phyloP scores from a whole-genome alignment of 2,113 vertebrate species.

The Dicaeum eximium region DNA sequence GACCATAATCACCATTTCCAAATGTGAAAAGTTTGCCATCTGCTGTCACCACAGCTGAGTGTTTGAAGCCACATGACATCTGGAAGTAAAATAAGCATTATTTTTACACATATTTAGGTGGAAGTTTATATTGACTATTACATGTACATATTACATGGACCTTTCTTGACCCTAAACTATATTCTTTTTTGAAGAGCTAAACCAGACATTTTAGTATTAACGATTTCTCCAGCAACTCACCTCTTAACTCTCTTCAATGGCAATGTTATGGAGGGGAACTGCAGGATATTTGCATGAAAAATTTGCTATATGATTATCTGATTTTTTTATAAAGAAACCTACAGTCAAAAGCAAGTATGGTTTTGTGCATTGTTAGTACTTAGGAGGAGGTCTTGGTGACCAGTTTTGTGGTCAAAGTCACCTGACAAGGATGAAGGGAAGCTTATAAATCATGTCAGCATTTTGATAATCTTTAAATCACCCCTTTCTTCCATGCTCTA shows the following conservation, averaged over 20 bases:
- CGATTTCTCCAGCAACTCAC: not conserved
- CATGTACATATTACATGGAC: not conserved
- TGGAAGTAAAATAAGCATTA: constrained; percentile 24
- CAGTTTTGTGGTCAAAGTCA: not conserved
- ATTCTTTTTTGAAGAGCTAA: not conserved
- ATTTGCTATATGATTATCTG: not conserved
- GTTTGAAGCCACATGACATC: constrained; percentile 87
- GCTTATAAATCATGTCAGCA: not conserved
- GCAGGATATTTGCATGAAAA: not conserved
- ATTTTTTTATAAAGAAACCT: not conserved
- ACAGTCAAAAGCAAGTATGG: not conserved
- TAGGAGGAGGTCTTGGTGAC: not conserved
- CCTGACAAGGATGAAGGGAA: not conserved
- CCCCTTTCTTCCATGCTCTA: not conserved
- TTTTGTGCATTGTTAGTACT: not conserved
- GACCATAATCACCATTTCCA: constrained; percentile 83
- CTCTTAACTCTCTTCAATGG: not conserved
- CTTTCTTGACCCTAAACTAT: not conserved
- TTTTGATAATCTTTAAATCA: not conserved
- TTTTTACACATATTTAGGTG: not conserved
- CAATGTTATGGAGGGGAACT: not conserved
- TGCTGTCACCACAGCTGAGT: constrained; percentile 83
- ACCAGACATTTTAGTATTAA: not conserved
- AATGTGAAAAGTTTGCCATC: constrained; percentile 84
- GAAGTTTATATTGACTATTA: not conserved